Percentiles rank a stretch among this genome's conserved stretches.
phyloP scores from a whole-genome alignment of 64 coral and sea anemone species.

The Cladopsammia gracilis region DNA sequence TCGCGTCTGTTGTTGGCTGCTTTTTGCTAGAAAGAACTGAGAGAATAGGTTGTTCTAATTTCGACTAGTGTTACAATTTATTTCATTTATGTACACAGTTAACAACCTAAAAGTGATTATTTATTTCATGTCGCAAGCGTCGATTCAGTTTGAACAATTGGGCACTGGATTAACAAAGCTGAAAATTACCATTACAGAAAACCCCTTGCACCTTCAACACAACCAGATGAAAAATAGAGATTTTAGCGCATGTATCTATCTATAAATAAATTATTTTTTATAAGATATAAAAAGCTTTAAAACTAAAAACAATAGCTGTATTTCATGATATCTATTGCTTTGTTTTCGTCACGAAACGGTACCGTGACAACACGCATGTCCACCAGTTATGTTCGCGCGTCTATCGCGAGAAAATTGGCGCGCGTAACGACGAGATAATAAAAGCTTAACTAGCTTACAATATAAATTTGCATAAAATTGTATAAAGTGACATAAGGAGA shows the following conservation, averaged over 20 bases:
- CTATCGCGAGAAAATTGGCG: not conserved
- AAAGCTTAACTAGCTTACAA: not conserved
- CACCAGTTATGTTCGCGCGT: not conserved
- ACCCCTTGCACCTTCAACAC: no score
- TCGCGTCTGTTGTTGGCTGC: not conserved
- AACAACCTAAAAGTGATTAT: not conserved
- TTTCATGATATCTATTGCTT: not conserved
- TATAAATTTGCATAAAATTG: conserved; percentile 45
- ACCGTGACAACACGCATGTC: not conserved
- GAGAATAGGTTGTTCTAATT: not conserved
- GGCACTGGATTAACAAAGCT: no score
- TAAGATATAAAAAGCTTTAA: not conserved
- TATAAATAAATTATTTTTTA: not conserved
- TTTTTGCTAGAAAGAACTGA: not conserved
- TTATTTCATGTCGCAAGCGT: not conserved
- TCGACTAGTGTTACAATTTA: no score
- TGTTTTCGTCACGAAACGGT: not conserved
- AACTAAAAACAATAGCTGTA: no score
- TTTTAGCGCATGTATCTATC: no score
- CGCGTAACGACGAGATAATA: not conserved
- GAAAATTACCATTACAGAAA: no score
- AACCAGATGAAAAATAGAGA: no score
- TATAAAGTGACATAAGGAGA: not conserved
- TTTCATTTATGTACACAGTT: not conserved
- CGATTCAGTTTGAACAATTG: no score